Percentiles rank a stretch among this genome's conserved stretches.
Evolutionary conservation across 2,888 invertebrate genomes (phyloP).

Genomic region (Gymnoscelis rufifasciata): DNA sequence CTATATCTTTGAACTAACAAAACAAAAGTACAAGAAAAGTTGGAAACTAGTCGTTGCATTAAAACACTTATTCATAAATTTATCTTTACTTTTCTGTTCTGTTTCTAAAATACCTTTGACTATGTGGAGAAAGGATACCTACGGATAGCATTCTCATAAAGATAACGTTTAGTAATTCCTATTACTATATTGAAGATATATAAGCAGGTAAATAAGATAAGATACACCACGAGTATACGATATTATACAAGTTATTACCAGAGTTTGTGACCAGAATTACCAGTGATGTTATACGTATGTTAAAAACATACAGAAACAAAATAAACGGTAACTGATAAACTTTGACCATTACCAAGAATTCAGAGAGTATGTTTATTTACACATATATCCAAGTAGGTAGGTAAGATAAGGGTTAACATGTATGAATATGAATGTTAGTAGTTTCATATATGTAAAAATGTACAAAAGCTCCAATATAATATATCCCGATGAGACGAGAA

Average conservation of each 20-base stretch:
- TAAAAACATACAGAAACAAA: neutral
- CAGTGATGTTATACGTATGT: neutral
- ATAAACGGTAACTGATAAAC: slow-evolving; percentile 8
- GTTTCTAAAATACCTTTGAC: slow-evolving; percentile 1
- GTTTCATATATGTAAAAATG: too few species aligned
- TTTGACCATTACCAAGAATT: slow-evolving; percentile 8
- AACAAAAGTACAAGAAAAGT: slow-evolving; percentile 25
- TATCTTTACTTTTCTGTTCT: too few species aligned
- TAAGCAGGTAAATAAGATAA: neutral
- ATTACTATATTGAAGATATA: neutral
- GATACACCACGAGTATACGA: neutral
- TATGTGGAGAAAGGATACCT: neutral
- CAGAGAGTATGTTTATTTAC: slow-evolving; percentile 3
- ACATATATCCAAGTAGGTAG: neutral
- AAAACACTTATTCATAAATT: slow-evolving; percentile 12
- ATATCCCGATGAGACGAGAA: too few species aligned
- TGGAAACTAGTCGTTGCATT: slow-evolving; percentile 12
- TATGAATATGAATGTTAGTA: too few species aligned
- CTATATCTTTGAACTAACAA: slow-evolving; percentile 27
- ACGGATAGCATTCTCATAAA: too few species aligned
- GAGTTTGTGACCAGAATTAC: neutral
- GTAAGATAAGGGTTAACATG: too few species aligned
- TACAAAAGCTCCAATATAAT: too few species aligned
- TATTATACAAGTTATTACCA: neutral
- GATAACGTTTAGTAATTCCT: too few species aligned